Conservation (phyloP, 2,888 invertebrate species). For the Aspidiotus destructor region DNA sequence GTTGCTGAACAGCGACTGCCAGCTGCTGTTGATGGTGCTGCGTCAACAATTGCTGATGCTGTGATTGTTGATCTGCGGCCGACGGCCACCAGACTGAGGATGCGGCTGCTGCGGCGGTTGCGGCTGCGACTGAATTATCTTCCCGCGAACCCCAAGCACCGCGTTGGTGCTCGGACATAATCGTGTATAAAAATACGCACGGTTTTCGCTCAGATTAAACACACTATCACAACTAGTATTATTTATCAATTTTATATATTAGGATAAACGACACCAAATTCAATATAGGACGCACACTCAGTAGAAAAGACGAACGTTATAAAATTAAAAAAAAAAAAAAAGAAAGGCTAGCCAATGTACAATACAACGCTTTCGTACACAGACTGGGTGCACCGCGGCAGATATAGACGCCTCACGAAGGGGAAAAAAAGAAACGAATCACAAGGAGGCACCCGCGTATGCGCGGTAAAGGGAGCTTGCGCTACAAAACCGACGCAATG, state of each 20-base stretch:
- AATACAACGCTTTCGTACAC: background rate
- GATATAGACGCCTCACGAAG: conserved; percentile 11
- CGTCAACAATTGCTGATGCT: conserved; percentile 38
- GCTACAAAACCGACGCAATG: conserved; percentile 30
- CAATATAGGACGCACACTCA: no score
- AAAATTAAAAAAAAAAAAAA: conserved; percentile 7
- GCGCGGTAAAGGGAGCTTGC: conserved; percentile 26
- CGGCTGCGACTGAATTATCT: conserved; percentile 29
- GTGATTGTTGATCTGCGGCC: conserved; percentile 39
- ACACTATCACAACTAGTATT: background rate
- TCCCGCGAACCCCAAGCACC: conserved; percentile 33
- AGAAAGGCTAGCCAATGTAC: conserved; percentile 5
- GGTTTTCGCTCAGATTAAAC: conserved; percentile 19
- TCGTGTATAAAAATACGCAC: conserved; percentile 20
- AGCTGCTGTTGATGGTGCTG: conserved; percentile 41
- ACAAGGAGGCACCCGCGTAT: conserved; percentile 16
- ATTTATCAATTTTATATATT: no score
- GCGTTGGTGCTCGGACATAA: conserved; percentile 33
- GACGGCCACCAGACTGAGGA: conserved; percentile 46
- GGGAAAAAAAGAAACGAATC: conserved; percentile 11
- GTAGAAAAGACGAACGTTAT: background rate
- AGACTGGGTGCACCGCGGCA: conserved; percentile 21
- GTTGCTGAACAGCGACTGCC: conserved; percentile 41
- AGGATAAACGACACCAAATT: no score
- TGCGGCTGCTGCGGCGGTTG: conserved; percentile 35